Percentiles rank a stretch among this genome's conserved stretches.
These are phyloP conservation scores for Ivindomyrus marchei DNA, from an alignment of 2,113 vertebrate species.

Conservation along the genomic window DNA sequence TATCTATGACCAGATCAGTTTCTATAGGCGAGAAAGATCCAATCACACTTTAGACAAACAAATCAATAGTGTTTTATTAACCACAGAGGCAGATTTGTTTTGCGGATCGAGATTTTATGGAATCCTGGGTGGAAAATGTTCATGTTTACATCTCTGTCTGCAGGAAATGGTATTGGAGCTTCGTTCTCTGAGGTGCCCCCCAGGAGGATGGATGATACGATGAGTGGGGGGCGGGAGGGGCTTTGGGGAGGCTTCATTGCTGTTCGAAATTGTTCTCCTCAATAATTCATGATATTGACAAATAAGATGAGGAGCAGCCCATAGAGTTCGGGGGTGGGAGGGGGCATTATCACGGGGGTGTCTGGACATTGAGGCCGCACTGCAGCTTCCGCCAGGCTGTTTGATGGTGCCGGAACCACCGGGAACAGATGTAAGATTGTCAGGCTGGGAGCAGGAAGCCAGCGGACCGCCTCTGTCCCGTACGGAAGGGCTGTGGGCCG, in stretches of 20 bases:
- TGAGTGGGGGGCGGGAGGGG: neutral
- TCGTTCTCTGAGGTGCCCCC: neutral
- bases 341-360: neutral
- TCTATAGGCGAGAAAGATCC: neutral
- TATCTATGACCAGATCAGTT: neutral
- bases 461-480: neutral
- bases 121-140: neutral
- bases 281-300: slow-evolving; percentile 16
- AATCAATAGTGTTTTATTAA: neutral
- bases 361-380: neutral
- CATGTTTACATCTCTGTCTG: neutral
- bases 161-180: neutral
- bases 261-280: neutral
- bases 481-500: neutral
- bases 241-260: neutral
- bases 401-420: too few relatives aligned
- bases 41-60: neutral
- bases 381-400: neutral
- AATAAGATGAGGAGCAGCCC: neutral
- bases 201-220: neutral
- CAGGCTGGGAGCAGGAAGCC: neutral
- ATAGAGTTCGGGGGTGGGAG: neutral
- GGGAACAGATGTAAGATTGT: neutral
- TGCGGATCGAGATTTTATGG: neutral
- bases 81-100: neutral